phyloP scores from a whole-genome alignment of 1,140 invertebrate species.

The Plodia interpunctella region DNA sequence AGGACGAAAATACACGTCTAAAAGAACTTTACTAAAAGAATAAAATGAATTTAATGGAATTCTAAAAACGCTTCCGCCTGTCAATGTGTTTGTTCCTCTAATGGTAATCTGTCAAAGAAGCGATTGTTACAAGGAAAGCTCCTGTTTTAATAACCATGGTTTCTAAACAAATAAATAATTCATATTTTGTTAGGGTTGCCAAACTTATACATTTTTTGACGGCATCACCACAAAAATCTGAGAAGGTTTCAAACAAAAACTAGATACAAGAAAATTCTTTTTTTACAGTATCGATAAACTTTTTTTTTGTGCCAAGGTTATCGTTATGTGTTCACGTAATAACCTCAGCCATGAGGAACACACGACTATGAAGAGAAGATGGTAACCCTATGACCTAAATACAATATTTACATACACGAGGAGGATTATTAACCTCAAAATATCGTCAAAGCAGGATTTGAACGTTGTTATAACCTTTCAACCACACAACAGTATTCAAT shows the following conservation, averaged over 20 bases:
- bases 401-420: neutral
- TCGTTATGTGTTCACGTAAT: no score
- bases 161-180: neutral
- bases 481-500: neutral
- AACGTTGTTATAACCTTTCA: neutral
- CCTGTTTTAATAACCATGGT: conserved; percentile 2
- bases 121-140: conserved; percentile 6
- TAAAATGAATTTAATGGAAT: no score
- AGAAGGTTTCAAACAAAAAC: no score
- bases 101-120: conserved; percentile 3
- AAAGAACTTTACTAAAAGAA: no score
- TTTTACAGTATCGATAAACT: no score
- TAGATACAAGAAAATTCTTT: no score
- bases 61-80: neutral
- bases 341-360: no score
- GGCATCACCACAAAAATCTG: no score
- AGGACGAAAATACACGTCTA: no score
- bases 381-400: neutral
- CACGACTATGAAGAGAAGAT: no score
- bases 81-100: neutral
- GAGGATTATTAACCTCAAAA: neutral
- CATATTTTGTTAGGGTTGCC: neutral
- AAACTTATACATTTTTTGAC: neutral
- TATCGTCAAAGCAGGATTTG: neutral
- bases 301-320: no score